Evolutionary conservation across 2,113 vertebrate genomes (phyloP).

Genomic region (Parotia lawesii): DNA sequence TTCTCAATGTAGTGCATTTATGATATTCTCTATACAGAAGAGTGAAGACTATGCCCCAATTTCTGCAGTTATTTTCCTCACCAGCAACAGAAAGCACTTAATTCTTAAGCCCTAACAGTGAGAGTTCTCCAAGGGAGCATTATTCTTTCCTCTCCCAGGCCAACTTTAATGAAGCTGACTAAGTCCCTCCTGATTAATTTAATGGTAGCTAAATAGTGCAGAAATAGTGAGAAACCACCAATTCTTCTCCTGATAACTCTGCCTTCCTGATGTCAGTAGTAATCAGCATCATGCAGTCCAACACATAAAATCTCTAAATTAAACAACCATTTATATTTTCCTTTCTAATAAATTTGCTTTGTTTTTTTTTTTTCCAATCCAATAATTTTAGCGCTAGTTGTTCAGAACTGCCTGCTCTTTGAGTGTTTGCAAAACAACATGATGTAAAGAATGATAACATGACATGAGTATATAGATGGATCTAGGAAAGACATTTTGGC

Average conservation of each 20-base stretch:
- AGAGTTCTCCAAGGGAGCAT: conserved; percentile 34
- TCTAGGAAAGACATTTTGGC: background rate
- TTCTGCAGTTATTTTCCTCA: conserved; percentile 25
- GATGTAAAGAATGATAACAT: background rate
- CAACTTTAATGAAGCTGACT: conserved; percentile 27
- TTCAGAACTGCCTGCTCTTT: background rate
- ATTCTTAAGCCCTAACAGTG: conserved; percentile 2
- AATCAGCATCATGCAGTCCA: background rate
- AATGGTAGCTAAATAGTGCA: conserved; percentile 40
- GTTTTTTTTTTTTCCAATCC: accelerated
- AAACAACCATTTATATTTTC: background rate
- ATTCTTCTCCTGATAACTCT: conserved; percentile 3
- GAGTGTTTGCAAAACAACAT: background rate
- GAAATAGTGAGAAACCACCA: conserved; percentile 40
- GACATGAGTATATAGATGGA: background rate
- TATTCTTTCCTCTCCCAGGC: conserved; percentile 4
- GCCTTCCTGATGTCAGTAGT: background rate
- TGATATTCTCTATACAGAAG: background rate
- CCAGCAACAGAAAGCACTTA: background rate
- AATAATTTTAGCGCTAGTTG: background rate
- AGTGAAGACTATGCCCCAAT: background rate
- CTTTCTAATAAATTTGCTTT: background rate
- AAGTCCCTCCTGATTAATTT: conserved; percentile 54
- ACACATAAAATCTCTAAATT: background rate
- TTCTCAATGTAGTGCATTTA: background rate